Conservation (phyloP, 2,888 invertebrate species). For the Pteria penguin region DNA sequence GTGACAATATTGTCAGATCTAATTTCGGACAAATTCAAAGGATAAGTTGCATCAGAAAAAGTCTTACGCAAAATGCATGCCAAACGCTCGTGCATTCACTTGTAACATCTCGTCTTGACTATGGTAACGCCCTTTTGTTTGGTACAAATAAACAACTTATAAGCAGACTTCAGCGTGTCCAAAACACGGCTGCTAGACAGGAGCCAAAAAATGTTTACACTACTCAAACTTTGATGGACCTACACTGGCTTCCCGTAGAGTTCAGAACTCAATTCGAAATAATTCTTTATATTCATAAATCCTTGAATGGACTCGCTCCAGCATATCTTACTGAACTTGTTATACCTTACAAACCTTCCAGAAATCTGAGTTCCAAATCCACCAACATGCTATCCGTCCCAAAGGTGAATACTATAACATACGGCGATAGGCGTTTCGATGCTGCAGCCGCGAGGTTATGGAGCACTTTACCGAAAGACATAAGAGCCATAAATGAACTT, state of each 20-base stretch:
- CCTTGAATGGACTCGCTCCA: neutral
- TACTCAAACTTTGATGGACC: neutral
- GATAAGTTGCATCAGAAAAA: no score
- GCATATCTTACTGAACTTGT: constrained; percentile 5
- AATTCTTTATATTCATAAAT: neutral
- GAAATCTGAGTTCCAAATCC: neutral
- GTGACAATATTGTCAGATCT: neutral
- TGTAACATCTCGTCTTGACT: constrained; percentile 8
- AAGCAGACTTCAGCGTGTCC: neutral
- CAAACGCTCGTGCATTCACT: neutral
- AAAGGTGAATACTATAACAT: neutral
- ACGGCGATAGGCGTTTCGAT: neutral
- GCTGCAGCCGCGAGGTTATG: neutral
- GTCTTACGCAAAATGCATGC: neutral
- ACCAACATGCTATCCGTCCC: neutral
- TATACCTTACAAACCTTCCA: neutral
- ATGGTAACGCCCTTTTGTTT: constrained; percentile 2
- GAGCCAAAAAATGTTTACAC: neutral
- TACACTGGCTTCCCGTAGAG: constrained; percentile 7
- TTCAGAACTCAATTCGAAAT: constrained; percentile 7
- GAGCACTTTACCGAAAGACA: constrained; percentile 1
- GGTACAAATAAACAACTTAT: no score
- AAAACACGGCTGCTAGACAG: constrained; percentile 4
- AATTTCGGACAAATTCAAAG: neutral
- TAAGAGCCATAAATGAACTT: no score